Evolutionary conservation across 1,140 invertebrate genomes (phyloP).

Genomic region (Tachypleus tridentatus): DNA sequence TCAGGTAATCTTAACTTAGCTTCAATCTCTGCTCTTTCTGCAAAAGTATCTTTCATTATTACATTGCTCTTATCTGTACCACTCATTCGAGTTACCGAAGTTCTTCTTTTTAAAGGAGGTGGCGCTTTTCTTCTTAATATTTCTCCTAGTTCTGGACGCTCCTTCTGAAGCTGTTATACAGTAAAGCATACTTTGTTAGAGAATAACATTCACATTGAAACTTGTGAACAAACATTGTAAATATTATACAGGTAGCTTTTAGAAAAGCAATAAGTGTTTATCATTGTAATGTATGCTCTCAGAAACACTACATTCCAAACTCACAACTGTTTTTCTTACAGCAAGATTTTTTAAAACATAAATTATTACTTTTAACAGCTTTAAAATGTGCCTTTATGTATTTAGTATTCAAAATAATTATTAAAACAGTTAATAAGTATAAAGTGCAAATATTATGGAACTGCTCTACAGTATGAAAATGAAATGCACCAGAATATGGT

Average conservation of each 20-base stretch:
- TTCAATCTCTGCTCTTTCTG: slow-evolving; percentile 1
- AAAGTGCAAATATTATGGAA: too few relatives aligned
- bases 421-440: too few relatives aligned
- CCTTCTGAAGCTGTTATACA: neutral
- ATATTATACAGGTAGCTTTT: neutral
- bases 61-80: neutral
- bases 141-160: slow-evolving; percentile 1
- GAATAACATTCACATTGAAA: neutral
- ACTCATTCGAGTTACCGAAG: neutral
- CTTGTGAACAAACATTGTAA: neutral
- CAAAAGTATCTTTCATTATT: neutral
- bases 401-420: too few relatives aligned
- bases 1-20: slow-evolving; percentile 4
- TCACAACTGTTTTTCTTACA: neutral
- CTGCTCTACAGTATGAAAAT: too few relatives aligned
- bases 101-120: neutral
- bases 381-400: too few relatives aligned
- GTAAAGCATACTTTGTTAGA: too few relatives aligned
- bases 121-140: slow-evolving; percentile 1
- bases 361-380: too few relatives aligned
- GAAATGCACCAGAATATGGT: too few relatives aligned
- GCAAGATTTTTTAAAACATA: too few relatives aligned
- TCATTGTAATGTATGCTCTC: neutral
- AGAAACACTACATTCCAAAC: neutral
- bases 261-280: neutral